A percentile compares a stretch with the other conserved stretches of the same genome.
Evolutionary conservation across 2,113 vertebrate genomes (phyloP).

Genomic region (Sorex araneus): DNA sequence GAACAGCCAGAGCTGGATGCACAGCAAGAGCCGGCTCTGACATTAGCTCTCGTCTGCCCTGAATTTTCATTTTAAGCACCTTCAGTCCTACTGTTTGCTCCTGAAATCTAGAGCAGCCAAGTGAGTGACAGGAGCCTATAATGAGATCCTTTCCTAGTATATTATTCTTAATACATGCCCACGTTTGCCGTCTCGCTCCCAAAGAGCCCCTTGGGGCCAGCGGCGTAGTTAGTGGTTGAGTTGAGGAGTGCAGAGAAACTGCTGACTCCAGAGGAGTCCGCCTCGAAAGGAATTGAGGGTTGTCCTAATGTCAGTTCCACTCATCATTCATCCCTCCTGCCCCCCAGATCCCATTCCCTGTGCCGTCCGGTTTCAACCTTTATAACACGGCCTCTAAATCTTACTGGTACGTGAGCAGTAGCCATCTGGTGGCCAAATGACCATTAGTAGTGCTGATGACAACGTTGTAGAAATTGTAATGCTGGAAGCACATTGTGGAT

Average conservation of each 20-base stretch:
- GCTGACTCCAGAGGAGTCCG: constrained; percentile 20
- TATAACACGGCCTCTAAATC: constrained; percentile 46
- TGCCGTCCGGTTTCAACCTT: constrained; percentile 50
- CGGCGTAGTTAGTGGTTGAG: background rate
- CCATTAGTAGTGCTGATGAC: constrained; percentile 48
- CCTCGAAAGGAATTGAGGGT: constrained; percentile 8
- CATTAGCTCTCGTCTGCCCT: constrained; percentile 32
- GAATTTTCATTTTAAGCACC: constrained; percentile 66
- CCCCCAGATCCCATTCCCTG: background rate
- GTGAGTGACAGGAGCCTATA: constrained; percentile 44
- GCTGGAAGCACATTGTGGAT: constrained; percentile 41
- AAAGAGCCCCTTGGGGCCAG: background rate
- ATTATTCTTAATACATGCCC: constrained; percentile 53
- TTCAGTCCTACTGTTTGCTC: constrained; percentile 35
- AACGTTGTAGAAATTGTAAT: background rate
- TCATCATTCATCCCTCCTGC: background rate
- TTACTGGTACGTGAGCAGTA: background rate
- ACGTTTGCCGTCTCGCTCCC: constrained; percentile 6
- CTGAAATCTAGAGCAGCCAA: constrained; percentile 63
- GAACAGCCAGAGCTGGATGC: background rate
- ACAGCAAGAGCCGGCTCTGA: constrained; percentile 26
- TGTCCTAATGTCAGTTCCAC: constrained; percentile 18
- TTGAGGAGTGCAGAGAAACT: background rate
- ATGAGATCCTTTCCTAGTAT: constrained; percentile 14
- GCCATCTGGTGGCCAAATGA: constrained; percentile 65